Conservation (phyloP, 1,140 invertebrate species). For the Saxidomus purpurata region DNA sequence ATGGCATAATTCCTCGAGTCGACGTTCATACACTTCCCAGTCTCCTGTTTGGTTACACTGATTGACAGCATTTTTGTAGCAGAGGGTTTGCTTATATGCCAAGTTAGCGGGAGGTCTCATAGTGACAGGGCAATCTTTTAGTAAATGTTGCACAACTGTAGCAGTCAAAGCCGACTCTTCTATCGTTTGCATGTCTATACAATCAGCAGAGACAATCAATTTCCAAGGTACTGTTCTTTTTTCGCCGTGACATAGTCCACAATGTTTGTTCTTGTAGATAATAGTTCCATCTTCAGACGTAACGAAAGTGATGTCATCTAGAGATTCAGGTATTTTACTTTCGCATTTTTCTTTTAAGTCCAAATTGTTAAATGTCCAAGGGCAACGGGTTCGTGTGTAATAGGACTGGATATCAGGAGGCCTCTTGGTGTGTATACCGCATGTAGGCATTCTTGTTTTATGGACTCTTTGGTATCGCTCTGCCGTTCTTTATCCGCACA, state of each 20-base stretch:
- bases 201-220: no score
- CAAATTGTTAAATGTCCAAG: not conserved
- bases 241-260: not conserved
- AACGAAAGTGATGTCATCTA: not conserved
- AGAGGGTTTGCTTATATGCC: no score
- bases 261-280: not conserved
- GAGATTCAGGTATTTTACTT: not conserved
- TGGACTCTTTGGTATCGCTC: not conserved
- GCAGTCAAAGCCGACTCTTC: no score
- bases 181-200: no score
- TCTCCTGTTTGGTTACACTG: no score
- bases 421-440: not conserved
- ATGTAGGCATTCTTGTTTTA: not conserved
- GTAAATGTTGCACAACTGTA: no score
- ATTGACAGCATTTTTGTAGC: no score
- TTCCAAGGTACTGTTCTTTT: not conserved
- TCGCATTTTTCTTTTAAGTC: not conserved
- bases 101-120: no score
- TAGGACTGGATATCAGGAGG: not conserved
- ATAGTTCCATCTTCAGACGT: not conserved
- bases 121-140: no score
- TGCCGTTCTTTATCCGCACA: not conserved
- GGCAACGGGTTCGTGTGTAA: not conserved
- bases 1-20: no score
- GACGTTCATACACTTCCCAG: no score